A percentile compares a stretch with the other conserved stretches of the same genome.
Conservation (phyloP, 2,113 vertebrate species). For the Illadopsis cleaveri region DNA sequence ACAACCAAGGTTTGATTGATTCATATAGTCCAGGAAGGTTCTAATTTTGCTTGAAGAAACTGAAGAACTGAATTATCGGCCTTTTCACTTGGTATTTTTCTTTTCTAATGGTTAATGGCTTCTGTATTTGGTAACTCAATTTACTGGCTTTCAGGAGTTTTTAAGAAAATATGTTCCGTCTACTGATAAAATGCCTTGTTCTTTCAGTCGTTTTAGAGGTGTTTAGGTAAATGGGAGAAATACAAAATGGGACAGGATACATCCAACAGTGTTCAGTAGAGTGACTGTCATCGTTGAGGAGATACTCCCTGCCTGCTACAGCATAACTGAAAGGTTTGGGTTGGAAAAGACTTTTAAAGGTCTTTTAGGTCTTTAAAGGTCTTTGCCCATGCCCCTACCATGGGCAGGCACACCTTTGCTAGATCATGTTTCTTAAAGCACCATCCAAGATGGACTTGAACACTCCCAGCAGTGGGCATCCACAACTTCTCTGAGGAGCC, state of each 20-base stretch:
- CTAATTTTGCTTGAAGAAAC: background rate
- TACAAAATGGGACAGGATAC: background rate
- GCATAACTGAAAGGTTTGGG: background rate
- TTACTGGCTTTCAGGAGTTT: background rate
- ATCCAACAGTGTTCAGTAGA: background rate
- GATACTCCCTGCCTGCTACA: background rate
- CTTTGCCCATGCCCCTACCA: background rate
- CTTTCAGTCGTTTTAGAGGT: background rate
- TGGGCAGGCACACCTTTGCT: background rate
- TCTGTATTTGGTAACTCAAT: background rate
- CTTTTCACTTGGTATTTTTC: background rate
- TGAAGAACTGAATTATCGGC: background rate
- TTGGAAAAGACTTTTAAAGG: background rate
- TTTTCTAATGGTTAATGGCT: background rate
- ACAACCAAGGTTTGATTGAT: background rate
- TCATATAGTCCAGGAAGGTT: background rate
- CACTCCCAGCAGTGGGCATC: background rate
- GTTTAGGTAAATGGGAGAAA: background rate
- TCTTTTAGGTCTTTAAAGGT: background rate
- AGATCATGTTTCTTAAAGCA: background rate
- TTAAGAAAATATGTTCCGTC: background rate
- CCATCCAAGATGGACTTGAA: background rate
- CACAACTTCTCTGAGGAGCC: background rate
- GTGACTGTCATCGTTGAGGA: background rate
- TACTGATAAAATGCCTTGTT: background rate